Evolutionary conservation across 2,797 vertebrate genomes (phyloP).

Genomic region (Artibeus jamaicensis): DNA sequence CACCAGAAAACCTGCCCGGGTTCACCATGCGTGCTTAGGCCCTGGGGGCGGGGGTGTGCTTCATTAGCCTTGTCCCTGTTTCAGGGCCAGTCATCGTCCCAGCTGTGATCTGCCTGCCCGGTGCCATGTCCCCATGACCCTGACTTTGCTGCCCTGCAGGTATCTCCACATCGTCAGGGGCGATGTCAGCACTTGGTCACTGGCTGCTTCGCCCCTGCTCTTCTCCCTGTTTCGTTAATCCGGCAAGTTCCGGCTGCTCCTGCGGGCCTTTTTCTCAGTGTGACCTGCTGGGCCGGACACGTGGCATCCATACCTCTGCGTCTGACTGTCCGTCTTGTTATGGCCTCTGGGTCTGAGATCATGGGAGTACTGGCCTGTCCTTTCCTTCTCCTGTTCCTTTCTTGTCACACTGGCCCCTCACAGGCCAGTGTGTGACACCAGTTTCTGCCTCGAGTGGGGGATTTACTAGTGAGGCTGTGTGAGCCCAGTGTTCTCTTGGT

Average conservation of each 20-base stretch:
- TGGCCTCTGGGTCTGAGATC: no score
- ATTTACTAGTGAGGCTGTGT: not conserved
- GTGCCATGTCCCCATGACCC: no score
- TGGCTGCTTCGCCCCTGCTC: not conserved
- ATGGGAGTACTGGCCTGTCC: no score
- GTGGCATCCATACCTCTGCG: no score
- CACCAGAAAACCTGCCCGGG: no score
- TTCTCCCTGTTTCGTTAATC: not conserved
- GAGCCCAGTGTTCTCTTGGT: not conserved
- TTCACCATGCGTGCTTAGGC: rapidly evolving
- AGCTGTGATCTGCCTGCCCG: no score
- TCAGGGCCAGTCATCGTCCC: no score
- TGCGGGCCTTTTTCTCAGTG: no score
- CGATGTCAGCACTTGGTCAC: not conserved
- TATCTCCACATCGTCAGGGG: not conserved
- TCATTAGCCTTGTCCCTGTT: no score
- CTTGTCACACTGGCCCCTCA: not conserved
- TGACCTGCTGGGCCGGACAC: rapidly evolving
- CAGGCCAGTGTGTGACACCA: not conserved
- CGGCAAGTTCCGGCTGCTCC: no score
- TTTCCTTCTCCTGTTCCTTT: not conserved
- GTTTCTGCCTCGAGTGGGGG: not conserved
- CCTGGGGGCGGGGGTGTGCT: no score
- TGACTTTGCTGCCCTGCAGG: not conserved
- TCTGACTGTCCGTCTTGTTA: no score